These are phyloP conservation scores for Etheostoma spectabile DNA, from an alignment of 2,113 vertebrate species.

Conservation along the genomic window DNA sequence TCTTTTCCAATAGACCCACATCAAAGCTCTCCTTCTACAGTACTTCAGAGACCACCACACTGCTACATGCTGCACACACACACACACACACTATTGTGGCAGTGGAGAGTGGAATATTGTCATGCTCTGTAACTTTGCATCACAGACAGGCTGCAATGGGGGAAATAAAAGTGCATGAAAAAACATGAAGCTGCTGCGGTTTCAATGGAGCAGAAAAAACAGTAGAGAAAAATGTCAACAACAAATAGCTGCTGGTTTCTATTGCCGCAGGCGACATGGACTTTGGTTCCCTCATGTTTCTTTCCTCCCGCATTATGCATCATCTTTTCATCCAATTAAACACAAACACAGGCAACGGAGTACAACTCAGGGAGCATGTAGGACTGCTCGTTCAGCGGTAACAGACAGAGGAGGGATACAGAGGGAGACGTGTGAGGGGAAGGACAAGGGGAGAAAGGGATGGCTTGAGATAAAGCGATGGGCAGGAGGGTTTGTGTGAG, in stretches of 20 bases:
- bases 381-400: slow-evolving; percentile 27
- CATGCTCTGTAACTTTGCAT: slow-evolving; percentile 62
- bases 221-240: slow-evolving; percentile 77
- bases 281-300: slow-evolving; percentile 72
- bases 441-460: neutral
- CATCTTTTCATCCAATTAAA: slow-evolving; percentile 83
- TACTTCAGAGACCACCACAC: slow-evolving; percentile 37
- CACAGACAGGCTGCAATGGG: slow-evolving; percentile 38
- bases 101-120: slow-evolving; percentile 62
- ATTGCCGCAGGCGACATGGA: slow-evolving; percentile 71
- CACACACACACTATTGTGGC: slow-evolving; percentile 36
- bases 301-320: slow-evolving; percentile 72
- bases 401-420: slow-evolving; percentile 21
- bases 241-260: slow-evolving; percentile 80
- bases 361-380: slow-evolving; percentile 57
- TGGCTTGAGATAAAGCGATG: slow-evolving; percentile 23
- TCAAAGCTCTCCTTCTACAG: slow-evolving; percentile 56
- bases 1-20: slow-evolving; percentile 49
- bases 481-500: slow-evolving; percentile 7
- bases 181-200: slow-evolving; percentile 64
- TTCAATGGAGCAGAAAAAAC: slow-evolving; percentile 78
- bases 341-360: slow-evolving; percentile 61
- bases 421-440: slow-evolving; percentile 5
- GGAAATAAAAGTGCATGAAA: slow-evolving; percentile 61
- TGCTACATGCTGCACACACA: slow-evolving; percentile 7